These are phyloP conservation scores for Dioctria rufipes DNA, from an alignment of 2,888 invertebrate genomes.

Conservation along the genomic window DNA sequence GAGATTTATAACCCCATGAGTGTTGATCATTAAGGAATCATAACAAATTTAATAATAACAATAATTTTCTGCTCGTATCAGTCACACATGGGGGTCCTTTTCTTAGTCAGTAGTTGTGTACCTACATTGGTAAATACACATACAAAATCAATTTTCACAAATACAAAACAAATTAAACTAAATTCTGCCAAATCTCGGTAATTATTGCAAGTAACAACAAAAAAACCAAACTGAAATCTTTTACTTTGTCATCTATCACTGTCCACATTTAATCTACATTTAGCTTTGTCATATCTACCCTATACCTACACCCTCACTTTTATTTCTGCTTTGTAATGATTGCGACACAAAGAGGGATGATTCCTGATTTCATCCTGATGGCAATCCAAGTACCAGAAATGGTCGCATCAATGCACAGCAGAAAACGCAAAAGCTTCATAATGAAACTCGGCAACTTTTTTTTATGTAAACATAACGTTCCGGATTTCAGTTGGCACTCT, in stretches of 20 bases:
- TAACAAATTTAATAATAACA: too few species aligned
- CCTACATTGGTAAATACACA: too few species aligned
- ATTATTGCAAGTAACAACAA: too few species aligned
- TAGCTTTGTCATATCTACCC: constrained; percentile 35
- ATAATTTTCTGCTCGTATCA: too few species aligned
- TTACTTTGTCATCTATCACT: not conserved
- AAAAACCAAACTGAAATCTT: too few species aligned
- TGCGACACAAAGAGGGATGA: constrained; percentile 41
- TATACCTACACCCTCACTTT: not conserved
- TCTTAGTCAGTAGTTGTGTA: too few species aligned
- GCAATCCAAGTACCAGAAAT: not conserved
- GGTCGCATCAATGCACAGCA: constrained; percentile 37
- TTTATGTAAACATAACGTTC: constrained; percentile 38
- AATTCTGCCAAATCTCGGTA: too few species aligned
- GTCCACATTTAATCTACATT: constrained; percentile 28
- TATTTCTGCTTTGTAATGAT: not conserved
- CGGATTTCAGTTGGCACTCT: constrained; percentile 13
- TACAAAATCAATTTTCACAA: too few species aligned
- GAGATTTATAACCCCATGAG: too few species aligned
- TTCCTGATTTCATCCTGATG: constrained; percentile 26
- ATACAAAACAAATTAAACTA: too few species aligned
- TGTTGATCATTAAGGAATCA: too few species aligned
- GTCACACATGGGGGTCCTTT: too few species aligned
- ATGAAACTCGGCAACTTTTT: constrained; percentile 6
- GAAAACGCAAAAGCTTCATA: constrained; percentile 20